phyloP scores from a whole-genome alignment of 2,113 vertebrate genomes.

The Tychaedon coryphoeus region DNA sequence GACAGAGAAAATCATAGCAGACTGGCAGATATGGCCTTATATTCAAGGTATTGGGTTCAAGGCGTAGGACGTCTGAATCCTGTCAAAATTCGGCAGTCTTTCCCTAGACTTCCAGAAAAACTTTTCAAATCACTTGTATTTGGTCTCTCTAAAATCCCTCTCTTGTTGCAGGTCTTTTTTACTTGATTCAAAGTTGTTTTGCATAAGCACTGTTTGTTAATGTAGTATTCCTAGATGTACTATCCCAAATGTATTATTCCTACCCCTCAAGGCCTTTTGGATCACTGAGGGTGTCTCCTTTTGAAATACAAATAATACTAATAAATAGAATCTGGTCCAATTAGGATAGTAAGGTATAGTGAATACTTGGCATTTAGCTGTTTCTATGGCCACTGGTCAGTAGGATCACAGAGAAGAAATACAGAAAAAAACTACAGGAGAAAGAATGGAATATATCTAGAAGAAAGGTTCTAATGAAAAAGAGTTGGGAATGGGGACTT shows the following conservation, averaged over 20 bases:
- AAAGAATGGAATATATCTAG: not conserved
- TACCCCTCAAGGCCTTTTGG: not conserved
- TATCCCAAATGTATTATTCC: not conserved
- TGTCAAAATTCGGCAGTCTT: not conserved
- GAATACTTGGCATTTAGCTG: not conserved
- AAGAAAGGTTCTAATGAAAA: not conserved
- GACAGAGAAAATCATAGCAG: not conserved
- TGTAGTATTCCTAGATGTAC: not conserved
- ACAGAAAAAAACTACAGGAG: not conserved
- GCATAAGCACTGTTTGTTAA: not conserved
- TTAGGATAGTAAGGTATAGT: not conserved
- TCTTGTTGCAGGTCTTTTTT: not conserved
- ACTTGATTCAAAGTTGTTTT: not conserved
- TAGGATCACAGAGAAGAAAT: not conserved
- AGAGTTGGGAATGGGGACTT: not conserved
- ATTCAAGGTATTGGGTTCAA: not conserved
- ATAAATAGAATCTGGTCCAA: not conserved
- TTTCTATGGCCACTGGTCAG: not conserved
- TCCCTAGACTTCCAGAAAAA: not conserved
- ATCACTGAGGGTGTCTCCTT: not conserved
- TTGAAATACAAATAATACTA: not conserved
- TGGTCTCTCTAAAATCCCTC: not conserved
- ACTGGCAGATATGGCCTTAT: not conserved
- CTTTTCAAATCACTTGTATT: not conserved
- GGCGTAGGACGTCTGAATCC: not conserved